Base-by-base conservation (phyloP, 2,113 vertebrate species). In the Poicephalus gulielmi region DNA sequence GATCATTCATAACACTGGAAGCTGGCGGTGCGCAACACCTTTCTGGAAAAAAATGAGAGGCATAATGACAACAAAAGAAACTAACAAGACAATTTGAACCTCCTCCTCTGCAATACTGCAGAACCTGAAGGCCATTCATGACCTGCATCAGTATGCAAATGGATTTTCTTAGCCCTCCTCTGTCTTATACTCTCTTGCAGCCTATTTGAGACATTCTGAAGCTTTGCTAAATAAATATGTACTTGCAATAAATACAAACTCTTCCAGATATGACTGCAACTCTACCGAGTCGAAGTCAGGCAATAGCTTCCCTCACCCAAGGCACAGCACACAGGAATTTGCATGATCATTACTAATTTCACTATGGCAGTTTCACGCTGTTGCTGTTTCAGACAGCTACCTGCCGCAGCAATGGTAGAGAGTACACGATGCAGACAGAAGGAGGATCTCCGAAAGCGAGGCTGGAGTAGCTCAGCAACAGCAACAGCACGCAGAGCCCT, bases 391-490 rank as follows among this genome's bases (percentile, higher is more conserved):
- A 53, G 66, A 49, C 71, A 67, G 69, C 83, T 89, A 95, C 95
- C 95, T 97, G 96, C 94, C 83, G 94, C 95, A 95, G 93, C 89
- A 68, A 89, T 39, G 86, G 33, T 75, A 53, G 91, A 89, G 95
- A 79, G 52, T 0, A 17, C 91, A 30, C 73, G 27, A 82, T 73
- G 89, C 96, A 64, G 91, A 15, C 60, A 13, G 86, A 2, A 94
- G 91, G 64, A 94, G 89, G 27, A 85, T 88, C 74, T 47, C 69
- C 1, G 30, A 47, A 6, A 78, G 49, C 16, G 4, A 68, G 68
- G 69, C 92, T 92, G 91, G 83, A 94, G 88, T 43, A 82, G 31
- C 60, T 86, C 67, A 69, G 77, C 84, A 81, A 30, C 49, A 63
- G 81, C 83, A 92, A 71, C 92, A 80, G 85, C 71, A 41, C 11